Conservation (phyloP, 2,113 vertebrate species). For the Lycaon pictus region DNA sequence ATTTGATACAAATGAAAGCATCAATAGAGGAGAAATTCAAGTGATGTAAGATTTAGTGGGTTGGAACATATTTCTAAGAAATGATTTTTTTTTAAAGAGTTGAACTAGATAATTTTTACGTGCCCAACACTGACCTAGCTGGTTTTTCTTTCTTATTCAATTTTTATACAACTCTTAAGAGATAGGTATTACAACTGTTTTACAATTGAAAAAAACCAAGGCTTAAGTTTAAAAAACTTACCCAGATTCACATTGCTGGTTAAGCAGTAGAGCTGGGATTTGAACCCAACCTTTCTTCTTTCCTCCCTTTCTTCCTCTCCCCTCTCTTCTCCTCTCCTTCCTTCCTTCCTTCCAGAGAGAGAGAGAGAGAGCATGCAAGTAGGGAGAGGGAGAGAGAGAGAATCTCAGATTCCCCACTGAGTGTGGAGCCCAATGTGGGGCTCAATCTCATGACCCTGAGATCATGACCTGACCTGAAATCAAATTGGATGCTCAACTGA, state of each 20-base stretch:
- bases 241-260: background rate
- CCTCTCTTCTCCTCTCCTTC: accelerated
- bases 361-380: background rate
- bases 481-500: background rate
- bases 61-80: constrained; percentile 49
- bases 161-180: background rate
- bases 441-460: background rate
- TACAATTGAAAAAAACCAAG: background rate
- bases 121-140: background rate
- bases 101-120: constrained; percentile 18
- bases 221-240: background rate
- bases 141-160: background rate
- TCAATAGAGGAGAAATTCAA: background rate
- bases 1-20: constrained; percentile 10
- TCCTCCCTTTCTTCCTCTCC: background rate
- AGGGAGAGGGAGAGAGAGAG: background rate
- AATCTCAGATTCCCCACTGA: background rate
- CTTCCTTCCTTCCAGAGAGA: background rate
- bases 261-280: constrained; percentile 7
- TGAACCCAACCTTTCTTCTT: background rate
- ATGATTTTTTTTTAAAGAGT: background rate
- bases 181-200: background rate
- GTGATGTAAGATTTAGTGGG: background rate
- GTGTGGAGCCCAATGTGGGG: background rate
- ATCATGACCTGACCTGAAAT: background rate